Percentiles rank a stretch among this genome's conserved stretches.
phyloP scores from a whole-genome alignment of 2,888 invertebrate genomes.

The Sphaeridia pumilis region DNA sequence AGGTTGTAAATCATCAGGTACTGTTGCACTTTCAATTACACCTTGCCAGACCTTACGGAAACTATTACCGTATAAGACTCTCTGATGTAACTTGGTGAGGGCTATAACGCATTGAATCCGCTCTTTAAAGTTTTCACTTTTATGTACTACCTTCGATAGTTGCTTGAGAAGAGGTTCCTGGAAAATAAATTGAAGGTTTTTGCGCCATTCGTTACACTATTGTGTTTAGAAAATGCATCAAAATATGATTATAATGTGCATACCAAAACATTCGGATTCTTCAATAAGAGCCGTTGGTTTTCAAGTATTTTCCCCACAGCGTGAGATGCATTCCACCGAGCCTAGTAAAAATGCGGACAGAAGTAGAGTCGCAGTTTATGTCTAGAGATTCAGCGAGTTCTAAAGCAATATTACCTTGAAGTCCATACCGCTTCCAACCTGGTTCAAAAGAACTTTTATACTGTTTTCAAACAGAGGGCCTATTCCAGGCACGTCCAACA shows the following conservation, averaged over 20 bases:
- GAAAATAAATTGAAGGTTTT: not conserved
- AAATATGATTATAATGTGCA: too few species aligned
- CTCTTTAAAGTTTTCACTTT: slow-evolving; percentile 18
- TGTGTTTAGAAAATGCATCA: too few species aligned
- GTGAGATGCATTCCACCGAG: slow-evolving; percentile 20
- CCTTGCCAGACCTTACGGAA: slow-evolving; percentile 8
- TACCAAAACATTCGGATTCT: slow-evolving; percentile 8
- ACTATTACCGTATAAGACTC: not conserved
- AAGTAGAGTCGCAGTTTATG: too few species aligned
- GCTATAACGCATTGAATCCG: slow-evolving; percentile 12
- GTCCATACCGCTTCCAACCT: slow-evolving; percentile 12
- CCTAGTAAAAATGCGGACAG: too few species aligned
- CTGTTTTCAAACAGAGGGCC: not conserved
- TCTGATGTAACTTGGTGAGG: slow-evolving; percentile 1
- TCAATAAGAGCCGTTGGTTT: slow-evolving; percentile 4
- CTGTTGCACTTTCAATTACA: slow-evolving; percentile 2
- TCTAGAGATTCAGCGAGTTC: too few species aligned
- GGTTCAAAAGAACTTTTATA: slow-evolving; percentile 2
- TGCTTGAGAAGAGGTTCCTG: slow-evolving; percentile 10
- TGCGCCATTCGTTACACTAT: too few species aligned
- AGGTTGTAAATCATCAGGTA: slow-evolving; percentile 10
- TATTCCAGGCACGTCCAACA: not conserved
- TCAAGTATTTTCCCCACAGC: slow-evolving; percentile 11
- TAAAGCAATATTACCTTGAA: slow-evolving; percentile 16
- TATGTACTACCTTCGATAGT: slow-evolving; percentile 4